Evolutionary conservation across 1,140 invertebrate species (phyloP).

Genomic region (Heliconius hewitsoni): DNA sequence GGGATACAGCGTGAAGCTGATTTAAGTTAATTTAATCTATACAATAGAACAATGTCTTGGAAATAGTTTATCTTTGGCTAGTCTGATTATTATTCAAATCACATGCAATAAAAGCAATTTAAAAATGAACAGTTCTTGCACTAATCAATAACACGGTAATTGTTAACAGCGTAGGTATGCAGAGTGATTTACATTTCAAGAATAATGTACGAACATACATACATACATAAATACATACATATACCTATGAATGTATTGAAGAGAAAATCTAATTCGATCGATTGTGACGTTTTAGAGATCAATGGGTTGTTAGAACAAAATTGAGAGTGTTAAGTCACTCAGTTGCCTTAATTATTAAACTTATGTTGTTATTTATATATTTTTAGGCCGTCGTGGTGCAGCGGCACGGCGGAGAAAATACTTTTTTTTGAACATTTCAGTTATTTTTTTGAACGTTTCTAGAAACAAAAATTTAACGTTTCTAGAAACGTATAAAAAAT

Average conservation of each 20-base stretch:
- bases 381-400: too few species aligned
- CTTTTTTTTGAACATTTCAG: too few species aligned
- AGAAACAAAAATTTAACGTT: too few species aligned
- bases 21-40: too few species aligned
- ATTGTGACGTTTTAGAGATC: slow-evolving; percentile 21
- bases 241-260: slow-evolving; percentile 14
- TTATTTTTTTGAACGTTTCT: too few species aligned
- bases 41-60: too few species aligned
- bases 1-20: too few species aligned
- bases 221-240: not conserved
- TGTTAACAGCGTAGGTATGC: slow-evolving; percentile 8
- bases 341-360: not conserved
- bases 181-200: slow-evolving; percentile 22
- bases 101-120: not conserved
- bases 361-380: not conserved
- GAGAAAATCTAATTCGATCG: slow-evolving; percentile 18
- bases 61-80: too few species aligned
- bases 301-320: not conserved
- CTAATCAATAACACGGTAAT: not conserved
- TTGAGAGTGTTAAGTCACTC: not conserved
- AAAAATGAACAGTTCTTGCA: not conserved
- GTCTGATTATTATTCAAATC: not conserved
- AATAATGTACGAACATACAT: not conserved
- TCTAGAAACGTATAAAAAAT: too few species aligned
- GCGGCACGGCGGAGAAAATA: too few species aligned